phyloP scores from a whole-genome alignment of 2,113 vertebrate species.

The Eidolon helvum region DNA sequence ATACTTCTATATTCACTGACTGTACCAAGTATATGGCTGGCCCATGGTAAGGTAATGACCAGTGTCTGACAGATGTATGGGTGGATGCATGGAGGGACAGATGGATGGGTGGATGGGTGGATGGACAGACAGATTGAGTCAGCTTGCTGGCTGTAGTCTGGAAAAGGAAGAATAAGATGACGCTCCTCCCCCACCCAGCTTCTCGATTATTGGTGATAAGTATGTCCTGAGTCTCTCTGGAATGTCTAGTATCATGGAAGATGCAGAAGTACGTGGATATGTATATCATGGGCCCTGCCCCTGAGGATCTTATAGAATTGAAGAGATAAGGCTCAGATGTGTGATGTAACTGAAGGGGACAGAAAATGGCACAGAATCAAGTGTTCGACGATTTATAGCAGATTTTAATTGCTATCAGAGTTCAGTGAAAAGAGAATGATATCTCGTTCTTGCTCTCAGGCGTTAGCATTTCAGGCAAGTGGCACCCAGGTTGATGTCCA shows the following conservation, averaged over 20 bases:
- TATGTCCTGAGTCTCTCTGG: background rate
- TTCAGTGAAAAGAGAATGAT: background rate
- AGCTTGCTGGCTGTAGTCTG: background rate
- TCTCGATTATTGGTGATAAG: background rate
- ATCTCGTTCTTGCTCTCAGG: background rate
- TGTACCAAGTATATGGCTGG: slow-evolving; percentile 12
- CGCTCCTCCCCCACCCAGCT: background rate
- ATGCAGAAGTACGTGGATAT: background rate
- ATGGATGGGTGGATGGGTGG: background rate
- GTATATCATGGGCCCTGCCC: background rate
- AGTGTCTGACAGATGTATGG: background rate
- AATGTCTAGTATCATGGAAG: slow-evolving; percentile 13
- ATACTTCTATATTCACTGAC: slow-evolving; percentile 19
- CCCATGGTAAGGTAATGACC: background rate
- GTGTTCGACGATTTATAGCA: background rate
- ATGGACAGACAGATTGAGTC: background rate
- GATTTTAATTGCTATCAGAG: slow-evolving; percentile 20
- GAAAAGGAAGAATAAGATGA: slow-evolving; percentile 1
- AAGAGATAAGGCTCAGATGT: background rate
- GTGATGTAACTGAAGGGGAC: background rate
- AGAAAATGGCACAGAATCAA: background rate
- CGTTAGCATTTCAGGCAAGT: slow-evolving; percentile 16
- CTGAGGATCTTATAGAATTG: background rate
- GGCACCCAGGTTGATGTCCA: background rate
- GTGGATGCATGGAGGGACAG: background rate